These are phyloP conservation scores for Troides oblongomaculatus DNA, from an alignment of 2,888 invertebrate genomes.

Conservation along the genomic window DNA sequence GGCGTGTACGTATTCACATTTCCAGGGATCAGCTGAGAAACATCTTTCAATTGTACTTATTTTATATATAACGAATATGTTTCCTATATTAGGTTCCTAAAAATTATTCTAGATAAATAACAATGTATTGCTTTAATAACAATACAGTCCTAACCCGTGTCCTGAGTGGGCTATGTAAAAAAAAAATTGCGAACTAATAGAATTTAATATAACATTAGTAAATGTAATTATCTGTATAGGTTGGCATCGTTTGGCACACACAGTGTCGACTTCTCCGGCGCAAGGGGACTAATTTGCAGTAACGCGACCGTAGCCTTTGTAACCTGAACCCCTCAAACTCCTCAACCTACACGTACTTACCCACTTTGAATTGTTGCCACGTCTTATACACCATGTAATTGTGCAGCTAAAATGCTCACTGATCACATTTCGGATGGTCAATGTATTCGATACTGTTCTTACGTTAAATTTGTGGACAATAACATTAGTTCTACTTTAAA, in stretches of 20 bases:
- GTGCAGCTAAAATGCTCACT: slow-evolving; percentile 9
- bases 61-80: neutral
- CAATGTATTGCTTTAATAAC: neutral
- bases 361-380: slow-evolving; percentile 15
- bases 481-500: too few species aligned
- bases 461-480: too few species aligned
- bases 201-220: neutral
- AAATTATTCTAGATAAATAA: too few species aligned
- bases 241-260: slow-evolving; percentile 6
- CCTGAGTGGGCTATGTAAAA: neutral
- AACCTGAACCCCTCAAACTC: slow-evolving; percentile 33
- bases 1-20: slow-evolving; percentile 89
- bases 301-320: slow-evolving; percentile 41
- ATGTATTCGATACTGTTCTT: neutral
- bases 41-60: slow-evolving; percentile 1
- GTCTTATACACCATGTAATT: neutral
- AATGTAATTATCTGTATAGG: slow-evolving; percentile 9
- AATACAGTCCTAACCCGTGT: neutral
- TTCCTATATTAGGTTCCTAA: too few species aligned
- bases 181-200: neutral
- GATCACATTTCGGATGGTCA: neutral
- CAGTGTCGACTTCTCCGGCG: slow-evolving; percentile 41
- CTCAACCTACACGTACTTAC: slow-evolving; percentile 26
- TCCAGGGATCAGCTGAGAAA: slow-evolving; percentile 85
- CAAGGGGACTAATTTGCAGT: slow-evolving; percentile 53